A percentile compares a stretch with the other conserved stretches of the same genome.
Conservation (phyloP, 2,888 invertebrate genomes). For the Xiphydria camelus region DNA sequence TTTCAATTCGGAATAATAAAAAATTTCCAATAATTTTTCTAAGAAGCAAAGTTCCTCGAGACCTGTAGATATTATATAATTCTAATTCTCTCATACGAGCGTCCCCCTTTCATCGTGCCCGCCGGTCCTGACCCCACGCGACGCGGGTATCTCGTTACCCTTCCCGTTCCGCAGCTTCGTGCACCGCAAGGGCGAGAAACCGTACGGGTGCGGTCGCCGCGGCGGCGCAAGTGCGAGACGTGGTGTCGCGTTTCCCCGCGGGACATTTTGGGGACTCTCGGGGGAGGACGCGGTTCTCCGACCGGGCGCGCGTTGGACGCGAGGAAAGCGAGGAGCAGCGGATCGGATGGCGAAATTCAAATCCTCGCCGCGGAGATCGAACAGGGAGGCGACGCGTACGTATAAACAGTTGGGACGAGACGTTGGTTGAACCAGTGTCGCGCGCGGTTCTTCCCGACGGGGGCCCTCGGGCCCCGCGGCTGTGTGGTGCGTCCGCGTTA, state of each 20-base stretch:
- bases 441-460: not conserved
- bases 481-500: too few relatives aligned
- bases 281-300: conserved; percentile 7
- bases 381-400: too few relatives aligned
- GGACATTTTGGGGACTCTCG: conserved; percentile 24
- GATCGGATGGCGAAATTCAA: conserved; percentile 41
- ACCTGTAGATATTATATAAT: too few relatives aligned
- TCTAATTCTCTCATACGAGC: too few relatives aligned
- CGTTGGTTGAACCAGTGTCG: conserved; percentile 34
- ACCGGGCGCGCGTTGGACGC: conserved; percentile 12
- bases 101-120: too few relatives aligned
- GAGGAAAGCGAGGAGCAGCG: conserved; percentile 32
- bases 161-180: too few relatives aligned
- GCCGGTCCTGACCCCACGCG: conserved; percentile 20
- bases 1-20: too few relatives aligned
- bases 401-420: conserved; percentile 21
- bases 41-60: too few relatives aligned
- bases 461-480: conserved; percentile 15
- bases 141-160: too few relatives aligned
- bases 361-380: too few relatives aligned
- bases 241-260: conserved; percentile 25
- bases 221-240: conserved; percentile 28
- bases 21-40: too few relatives aligned
- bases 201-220: conserved; percentile 10
- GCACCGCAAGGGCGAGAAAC: conserved; percentile 2